Conservation (phyloP, 2,888 invertebrate genomes). For the Diarsia brunnea region DNA sequence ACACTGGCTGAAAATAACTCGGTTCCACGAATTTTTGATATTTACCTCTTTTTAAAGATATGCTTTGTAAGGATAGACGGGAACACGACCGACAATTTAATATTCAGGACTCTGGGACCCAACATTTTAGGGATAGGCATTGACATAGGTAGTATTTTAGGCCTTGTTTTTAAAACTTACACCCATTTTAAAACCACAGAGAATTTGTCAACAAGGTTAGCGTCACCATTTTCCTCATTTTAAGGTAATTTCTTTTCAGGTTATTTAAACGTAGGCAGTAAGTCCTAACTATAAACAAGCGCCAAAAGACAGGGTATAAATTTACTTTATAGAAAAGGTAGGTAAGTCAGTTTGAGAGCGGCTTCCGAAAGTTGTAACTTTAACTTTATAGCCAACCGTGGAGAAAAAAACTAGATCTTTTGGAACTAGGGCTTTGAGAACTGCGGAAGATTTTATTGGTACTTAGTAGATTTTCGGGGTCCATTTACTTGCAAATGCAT, state of each 20-base stretch:
- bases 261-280: neutral
- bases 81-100: neutral
- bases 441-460: neutral
- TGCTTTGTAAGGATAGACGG: neutral
- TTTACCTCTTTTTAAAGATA: slow-evolving; percentile 9
- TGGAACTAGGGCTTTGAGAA: neutral
- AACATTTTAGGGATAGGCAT: neutral
- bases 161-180: too few relatives aligned
- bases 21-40: slow-evolving; percentile 12
- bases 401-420: neutral
- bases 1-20: slow-evolving; percentile 44
- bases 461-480: neutral
- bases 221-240: neutral
- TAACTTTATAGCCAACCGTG: slow-evolving; percentile 17
- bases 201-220: neutral
- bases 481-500: neutral
- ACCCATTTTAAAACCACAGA: neutral
- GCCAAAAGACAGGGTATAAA: neutral
- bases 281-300: slow-evolving; percentile 1
- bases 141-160: neutral
- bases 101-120: neutral
- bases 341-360: neutral
- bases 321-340: slow-evolving; percentile 21
- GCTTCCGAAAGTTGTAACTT: slow-evolving; percentile 7
- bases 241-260: slow-evolving; percentile 3